These are phyloP conservation scores for Tangara arthus DNA, from an alignment of 2,797 vertebrate species.

Conservation along the genomic window DNA sequence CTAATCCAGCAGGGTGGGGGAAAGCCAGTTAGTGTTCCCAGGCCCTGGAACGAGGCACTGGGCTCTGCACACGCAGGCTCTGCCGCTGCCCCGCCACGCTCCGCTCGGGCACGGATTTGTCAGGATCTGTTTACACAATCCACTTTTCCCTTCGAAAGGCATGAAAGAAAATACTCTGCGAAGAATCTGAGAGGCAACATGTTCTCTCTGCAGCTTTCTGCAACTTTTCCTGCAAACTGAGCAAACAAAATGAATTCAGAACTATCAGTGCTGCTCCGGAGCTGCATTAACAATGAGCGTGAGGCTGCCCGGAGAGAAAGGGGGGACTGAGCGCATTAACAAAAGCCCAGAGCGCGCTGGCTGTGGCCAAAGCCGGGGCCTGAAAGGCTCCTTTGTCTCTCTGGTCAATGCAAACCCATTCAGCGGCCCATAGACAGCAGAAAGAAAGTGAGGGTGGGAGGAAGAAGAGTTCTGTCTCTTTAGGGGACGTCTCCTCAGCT, in stretches of 20 bases:
- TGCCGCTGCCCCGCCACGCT: background rate
- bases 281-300: conserved; percentile 49
- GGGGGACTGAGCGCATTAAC: conserved; percentile 41
- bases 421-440: conserved; percentile 50
- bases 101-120: background rate
- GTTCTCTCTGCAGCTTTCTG: background rate
- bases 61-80: background rate
- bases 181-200: background rate
- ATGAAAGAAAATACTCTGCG: background rate
- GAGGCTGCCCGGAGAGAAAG: conserved; percentile 46
- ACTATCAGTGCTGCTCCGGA: background rate
- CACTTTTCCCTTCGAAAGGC: background rate
- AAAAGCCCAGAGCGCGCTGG: conserved; percentile 60
- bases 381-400: conserved; percentile 76
- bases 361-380: conserved; percentile 19
- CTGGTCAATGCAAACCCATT: conserved; percentile 72
- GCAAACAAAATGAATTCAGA: conserved; percentile 34
- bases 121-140: background rate
- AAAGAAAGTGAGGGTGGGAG: conserved; percentile 47
- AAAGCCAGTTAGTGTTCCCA: background rate
- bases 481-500: conserved; percentile 67
- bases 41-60: background rate
- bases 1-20: background rate
- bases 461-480: conserved; percentile 58
- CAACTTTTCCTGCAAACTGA: conserved; percentile 30